Conservation (phyloP, 1,140 invertebrate species). For the Cotesia vestalis region DNA sequence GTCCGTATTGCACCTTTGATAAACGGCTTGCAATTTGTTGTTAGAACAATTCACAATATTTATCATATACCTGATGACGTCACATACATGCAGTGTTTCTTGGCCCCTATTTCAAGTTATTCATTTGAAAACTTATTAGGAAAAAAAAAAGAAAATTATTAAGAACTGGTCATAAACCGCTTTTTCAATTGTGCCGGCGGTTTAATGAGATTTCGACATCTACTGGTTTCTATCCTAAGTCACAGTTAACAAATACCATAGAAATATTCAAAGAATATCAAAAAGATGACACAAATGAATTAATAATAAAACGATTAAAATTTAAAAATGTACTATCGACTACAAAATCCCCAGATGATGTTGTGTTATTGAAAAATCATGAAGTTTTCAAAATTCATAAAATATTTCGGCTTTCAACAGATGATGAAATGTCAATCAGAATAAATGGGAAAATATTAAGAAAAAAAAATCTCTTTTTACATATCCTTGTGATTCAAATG, state of each 20-base stretch:
- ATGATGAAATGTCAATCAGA: slow-evolving; percentile 6
- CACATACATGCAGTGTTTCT: neutral
- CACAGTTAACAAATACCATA: neutral
- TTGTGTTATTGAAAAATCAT: slow-evolving; percentile 18
- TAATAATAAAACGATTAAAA: slow-evolving; percentile 5
- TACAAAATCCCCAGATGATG: slow-evolving; percentile 20
- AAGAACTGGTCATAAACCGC: slow-evolving; percentile 1
- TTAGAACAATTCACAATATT: slow-evolving; percentile 19
- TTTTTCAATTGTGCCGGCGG: slow-evolving; percentile 22
- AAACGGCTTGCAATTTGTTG: neutral
- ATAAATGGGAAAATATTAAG: neutral
- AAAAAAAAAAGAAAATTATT: slow-evolving; percentile 4
- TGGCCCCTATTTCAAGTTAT: neutral
- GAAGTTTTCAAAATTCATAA: slow-evolving; percentile 23
- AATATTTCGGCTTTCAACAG: slow-evolving; percentile 1
- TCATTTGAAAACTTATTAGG: slow-evolving; percentile 27
- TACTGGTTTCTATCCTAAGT: neutral
- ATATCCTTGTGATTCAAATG: slow-evolving; percentile 30
- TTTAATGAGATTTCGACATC: slow-evolving; percentile 14
- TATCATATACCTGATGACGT: slow-evolving; percentile 26
- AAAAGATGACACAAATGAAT: neutral
- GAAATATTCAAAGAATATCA: neutral
- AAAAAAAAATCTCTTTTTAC: slow-evolving; percentile 17
- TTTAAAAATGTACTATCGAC: slow-evolving; percentile 18
- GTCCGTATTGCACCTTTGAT: neutral